phyloP scores from a whole-genome alignment of 2,113 vertebrate genomes.

The Scomber scombrus region DNA sequence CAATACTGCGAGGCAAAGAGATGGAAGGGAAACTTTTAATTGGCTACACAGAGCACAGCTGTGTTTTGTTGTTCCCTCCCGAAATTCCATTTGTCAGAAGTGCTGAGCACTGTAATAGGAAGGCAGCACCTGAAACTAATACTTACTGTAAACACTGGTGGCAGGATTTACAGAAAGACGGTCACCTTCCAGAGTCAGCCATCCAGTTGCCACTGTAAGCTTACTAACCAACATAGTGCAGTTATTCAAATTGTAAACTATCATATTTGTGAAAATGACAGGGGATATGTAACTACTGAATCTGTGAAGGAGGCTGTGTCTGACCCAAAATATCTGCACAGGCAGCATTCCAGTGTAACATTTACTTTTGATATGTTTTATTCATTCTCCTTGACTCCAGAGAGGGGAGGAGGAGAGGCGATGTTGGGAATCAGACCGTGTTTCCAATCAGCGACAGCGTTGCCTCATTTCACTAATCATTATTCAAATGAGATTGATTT shows the following conservation, averaged over 20 bases:
- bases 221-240: conserved; percentile 13
- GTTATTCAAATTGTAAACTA: conserved; percentile 23
- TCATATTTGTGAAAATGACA: conserved; percentile 34
- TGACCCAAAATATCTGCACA: conserved; percentile 48
- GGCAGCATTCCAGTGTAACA: conserved; percentile 38
- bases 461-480: conserved; percentile 71
- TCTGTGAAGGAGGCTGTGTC: conserved; percentile 20
- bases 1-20: conserved; percentile 52
- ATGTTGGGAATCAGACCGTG: conserved; percentile 55
- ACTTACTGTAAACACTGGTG: conserved; percentile 63
- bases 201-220: neutral
- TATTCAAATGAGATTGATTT: conserved; percentile 72
- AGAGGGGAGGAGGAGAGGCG: conserved; percentile 31
- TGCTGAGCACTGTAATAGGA: conserved; percentile 54
- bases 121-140: conserved; percentile 72
- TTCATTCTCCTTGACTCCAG: conserved; percentile 60
- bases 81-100: conserved; percentile 74
- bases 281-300: conserved; percentile 19
- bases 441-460: conserved; percentile 56
- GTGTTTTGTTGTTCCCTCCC: conserved; percentile 54
- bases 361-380: conserved; percentile 63
- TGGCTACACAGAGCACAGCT: conserved; percentile 69
- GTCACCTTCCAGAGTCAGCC: conserved; percentile 46
- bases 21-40: conserved; percentile 79
- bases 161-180: conserved; percentile 35